These are phyloP conservation scores for Apus apus DNA, from an alignment of 2,113 vertebrate species.

Conservation along the genomic window DNA sequence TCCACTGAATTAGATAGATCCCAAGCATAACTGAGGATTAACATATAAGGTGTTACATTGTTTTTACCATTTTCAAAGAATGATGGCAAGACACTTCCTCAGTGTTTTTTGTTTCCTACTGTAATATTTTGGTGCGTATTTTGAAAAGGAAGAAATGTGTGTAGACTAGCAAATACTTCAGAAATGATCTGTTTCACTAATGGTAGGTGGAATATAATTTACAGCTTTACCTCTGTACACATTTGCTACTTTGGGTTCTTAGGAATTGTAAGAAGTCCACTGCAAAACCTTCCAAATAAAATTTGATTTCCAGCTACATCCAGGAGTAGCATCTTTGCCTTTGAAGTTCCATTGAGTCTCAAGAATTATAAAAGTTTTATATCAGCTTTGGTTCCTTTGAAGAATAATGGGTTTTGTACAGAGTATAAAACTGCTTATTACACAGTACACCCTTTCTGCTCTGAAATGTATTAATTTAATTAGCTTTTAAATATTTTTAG, in stretches of 20 bases:
- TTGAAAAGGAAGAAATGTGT: neutral
- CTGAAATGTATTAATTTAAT: neutral
- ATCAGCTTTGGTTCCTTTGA: neutral
- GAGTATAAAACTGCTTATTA: neutral
- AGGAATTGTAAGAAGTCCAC: neutral
- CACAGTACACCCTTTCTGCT: neutral
- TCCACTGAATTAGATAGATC: neutral
- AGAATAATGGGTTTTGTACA: neutral
- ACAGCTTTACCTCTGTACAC: neutral
- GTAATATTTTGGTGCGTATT: neutral
- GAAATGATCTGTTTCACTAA: neutral
- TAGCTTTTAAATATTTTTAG: neutral
- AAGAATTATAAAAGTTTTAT: neutral
- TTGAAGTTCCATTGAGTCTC: neutral
- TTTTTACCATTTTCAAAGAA: neutral
- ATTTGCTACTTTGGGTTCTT: fast-evolving
- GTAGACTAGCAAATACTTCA: neutral
- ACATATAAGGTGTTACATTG: neutral
- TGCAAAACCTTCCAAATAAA: neutral
- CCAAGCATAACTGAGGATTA: neutral
- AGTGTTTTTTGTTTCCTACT: neutral
- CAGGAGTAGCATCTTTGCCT: neutral
- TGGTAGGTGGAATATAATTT: neutral
- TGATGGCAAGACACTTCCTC: neutral
- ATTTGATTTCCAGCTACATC: neutral